Conservation (phyloP, 64 coral and sea anemone species). For the Platygyra sinensis region DNA sequence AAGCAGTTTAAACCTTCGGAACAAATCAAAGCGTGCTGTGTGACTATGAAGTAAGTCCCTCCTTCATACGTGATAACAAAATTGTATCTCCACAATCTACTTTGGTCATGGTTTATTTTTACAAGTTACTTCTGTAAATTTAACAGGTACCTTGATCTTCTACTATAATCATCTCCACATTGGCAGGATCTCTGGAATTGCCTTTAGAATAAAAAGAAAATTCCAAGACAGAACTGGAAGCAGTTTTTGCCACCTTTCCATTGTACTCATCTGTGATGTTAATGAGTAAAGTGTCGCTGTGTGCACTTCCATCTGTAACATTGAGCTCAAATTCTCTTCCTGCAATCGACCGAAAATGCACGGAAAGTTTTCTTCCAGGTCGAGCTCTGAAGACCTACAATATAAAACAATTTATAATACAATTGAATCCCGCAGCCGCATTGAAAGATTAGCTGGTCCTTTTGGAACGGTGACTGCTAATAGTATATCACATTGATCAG, state of each 20-base stretch:
- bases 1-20: no score
- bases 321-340: conserved; percentile 36
- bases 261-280: conserved; percentile 15
- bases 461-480: no score
- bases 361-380: neutral
- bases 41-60: no score
- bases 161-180: conserved; percentile 12
- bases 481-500: no score
- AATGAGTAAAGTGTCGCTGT: neutral
- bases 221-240: neutral
- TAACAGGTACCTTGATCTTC: conserved; percentile 4
- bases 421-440: no score
- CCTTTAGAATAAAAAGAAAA: conserved; percentile 4
- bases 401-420: neutral
- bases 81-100: no score
- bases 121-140: no score
- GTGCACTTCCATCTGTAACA: conserved; percentile 7
- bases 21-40: no score
- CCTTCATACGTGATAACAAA: no score
- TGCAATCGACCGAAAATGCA: conserved; percentile 6
- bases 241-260: conserved; percentile 11
- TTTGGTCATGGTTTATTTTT: no score
- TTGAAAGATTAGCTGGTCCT: no score
- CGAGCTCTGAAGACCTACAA: conserved; percentile 10
- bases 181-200: neutral